Evolutionary conservation across 2,113 vertebrate species (phyloP), one percentile per base, ranked within the genome.

Genomic region (Psephotus haematonotus): DNA sequence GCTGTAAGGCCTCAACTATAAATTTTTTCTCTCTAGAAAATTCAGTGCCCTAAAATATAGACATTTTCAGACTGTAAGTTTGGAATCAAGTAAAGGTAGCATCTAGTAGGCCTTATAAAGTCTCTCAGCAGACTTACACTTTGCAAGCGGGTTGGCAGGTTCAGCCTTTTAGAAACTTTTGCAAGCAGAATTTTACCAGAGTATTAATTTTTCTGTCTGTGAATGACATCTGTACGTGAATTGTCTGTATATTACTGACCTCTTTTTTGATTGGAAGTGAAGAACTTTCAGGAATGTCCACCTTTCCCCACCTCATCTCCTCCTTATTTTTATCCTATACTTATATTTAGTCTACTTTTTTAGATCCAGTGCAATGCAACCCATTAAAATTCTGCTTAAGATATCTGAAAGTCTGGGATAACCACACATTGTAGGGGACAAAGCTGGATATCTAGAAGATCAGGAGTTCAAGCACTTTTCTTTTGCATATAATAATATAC

Each of bases 231-330:
- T 75, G 7, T 50, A 78, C 49, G 17, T 82, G n/a, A 44, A 90
- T 72, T 83, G 50, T 33, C 35, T 43, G 27, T 12, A 82, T 5
- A 25, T 64, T 63, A 70, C 70, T 47, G 12, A 1, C 3, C 13
- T 3, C 8, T 75, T 71, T 84, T 57, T 49, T 62, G 20, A 59
- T 10, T 79, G 5, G 17, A 78, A 57, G 75, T 52, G 20, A 85
- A 43, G 16, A 52, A 71, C 5, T 71, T 88, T 18, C 7, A 63
- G 29, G 69, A 88, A 67, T 52, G 27, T 6, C 15, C 8, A 39
- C 2, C 1, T 13, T 39, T 33, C 6, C 10, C 24, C 35, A 17
- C 10, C 17, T 5, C 57, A 35, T 15, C 4, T 3, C 2, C 5
- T 12, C 22, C 62, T 6, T 9, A 60, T 43, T 57, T 70, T 5